Evolutionary conservation across 2,888 invertebrate species (phyloP).

Genomic region (Calliopum simillimum): DNA sequence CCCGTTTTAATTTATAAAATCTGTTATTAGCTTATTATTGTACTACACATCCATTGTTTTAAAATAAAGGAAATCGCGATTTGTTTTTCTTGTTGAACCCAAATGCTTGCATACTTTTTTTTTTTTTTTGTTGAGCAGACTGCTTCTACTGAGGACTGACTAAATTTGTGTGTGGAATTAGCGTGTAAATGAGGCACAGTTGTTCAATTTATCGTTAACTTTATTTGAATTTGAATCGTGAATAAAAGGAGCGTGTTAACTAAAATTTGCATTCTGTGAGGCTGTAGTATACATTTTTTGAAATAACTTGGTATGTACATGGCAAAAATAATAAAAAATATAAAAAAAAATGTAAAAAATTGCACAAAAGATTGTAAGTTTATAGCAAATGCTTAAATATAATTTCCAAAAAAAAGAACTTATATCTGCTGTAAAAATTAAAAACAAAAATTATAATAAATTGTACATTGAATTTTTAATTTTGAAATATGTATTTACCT

Average conservation of each 20-base stretch:
- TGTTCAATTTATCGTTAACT: not conserved
- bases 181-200: not conserved
- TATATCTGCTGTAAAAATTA: too few species aligned
- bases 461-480: too few species aligned
- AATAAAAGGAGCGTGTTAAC: not conserved
- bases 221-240: not conserved
- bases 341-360: slow-evolving; percentile 17
- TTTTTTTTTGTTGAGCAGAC: not conserved
- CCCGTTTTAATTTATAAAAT: too few species aligned
- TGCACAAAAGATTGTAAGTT: slow-evolving; percentile 26
- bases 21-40: too few species aligned
- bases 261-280: slow-evolving; percentile 18
- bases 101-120: not conserved
- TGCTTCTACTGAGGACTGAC: not conserved
- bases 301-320: slow-evolving; percentile 16
- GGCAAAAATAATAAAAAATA: slow-evolving; percentile 18
- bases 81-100: not conserved
- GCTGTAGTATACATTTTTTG: slow-evolving; percentile 15
- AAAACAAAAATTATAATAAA: too few species aligned
- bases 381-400: slow-evolving; percentile 9
- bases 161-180: not conserved
- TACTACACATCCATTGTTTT: too few species aligned
- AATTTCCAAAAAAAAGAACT: slow-evolving; percentile 16
- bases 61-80: too few species aligned
- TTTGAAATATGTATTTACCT: too few species aligned